Conservation (phyloP, 2,113 vertebrate species). For the Cinclus mexicanus region DNA sequence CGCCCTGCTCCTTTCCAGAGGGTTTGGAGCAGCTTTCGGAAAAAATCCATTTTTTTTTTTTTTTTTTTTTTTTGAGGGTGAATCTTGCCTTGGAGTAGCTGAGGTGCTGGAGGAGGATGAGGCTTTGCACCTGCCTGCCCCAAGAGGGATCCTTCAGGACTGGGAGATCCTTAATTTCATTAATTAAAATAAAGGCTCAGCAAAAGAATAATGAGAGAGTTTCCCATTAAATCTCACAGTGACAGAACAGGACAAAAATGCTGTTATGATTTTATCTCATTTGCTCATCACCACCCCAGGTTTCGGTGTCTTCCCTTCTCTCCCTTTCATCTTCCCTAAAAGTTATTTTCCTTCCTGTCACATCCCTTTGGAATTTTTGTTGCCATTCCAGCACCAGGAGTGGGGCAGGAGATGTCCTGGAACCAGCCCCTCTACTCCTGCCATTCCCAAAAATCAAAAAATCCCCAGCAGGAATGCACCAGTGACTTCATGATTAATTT, state of each 20-base stretch:
- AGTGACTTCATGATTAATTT: background rate
- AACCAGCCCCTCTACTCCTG: background rate
- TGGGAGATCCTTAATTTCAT: background rate
- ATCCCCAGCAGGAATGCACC: too few relatives aligned
- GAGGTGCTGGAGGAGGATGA: background rate
- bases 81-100: background rate
- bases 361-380: background rate
- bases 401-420: background rate
- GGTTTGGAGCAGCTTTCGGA: background rate
- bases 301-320: background rate
- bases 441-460: background rate
- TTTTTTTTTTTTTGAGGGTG: background rate
- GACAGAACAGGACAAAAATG: accelerated
- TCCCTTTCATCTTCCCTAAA: background rate
- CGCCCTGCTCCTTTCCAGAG: background rate
- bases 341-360: background rate
- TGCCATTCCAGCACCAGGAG: background rate
- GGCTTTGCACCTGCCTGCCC: background rate
- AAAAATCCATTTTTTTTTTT: background rate
- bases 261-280: background rate
- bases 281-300: background rate
- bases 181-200: background rate
- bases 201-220: background rate
- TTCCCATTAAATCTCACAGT: background rate
- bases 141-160: too few relatives aligned